Evolutionary conservation across 2,888 invertebrate genomes (phyloP).

Genomic region (Andrena minutula): DNA sequence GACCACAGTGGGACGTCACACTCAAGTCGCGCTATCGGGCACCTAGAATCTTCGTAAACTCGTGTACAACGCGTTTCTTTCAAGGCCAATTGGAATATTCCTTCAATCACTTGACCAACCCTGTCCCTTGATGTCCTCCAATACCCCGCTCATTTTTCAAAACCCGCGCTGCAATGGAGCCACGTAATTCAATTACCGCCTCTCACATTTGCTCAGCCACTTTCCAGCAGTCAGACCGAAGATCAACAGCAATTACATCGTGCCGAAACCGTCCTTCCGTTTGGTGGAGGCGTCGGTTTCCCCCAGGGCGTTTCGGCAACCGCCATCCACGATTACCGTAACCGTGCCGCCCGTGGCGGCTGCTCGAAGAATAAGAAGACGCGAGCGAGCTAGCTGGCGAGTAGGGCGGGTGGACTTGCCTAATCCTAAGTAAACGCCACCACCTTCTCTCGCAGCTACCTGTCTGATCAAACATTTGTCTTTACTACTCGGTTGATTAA

Average conservation of each 20-base stretch:
- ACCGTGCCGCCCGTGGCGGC: slow-evolving; percentile 6
- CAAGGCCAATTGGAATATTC: neutral
- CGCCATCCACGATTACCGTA: slow-evolving; percentile 18
- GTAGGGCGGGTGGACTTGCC: slow-evolving; percentile 60
- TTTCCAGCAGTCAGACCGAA: neutral
- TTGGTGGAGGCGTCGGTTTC: neutral
- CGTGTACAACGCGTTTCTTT: too few species aligned
- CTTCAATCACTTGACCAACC: neutral
- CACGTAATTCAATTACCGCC: neutral
- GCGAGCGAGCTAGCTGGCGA: slow-evolving; percentile 2
- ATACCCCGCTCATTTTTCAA: neutral
- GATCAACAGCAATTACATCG: slow-evolving; percentile 13
- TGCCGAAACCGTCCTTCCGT: neutral
- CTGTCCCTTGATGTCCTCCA: neutral
- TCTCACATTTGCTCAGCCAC: neutral
- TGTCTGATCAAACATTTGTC: slow-evolving; percentile 84
- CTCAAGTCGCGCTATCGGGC: too few species aligned
- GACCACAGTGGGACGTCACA: too few species aligned
- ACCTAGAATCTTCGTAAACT: too few species aligned
- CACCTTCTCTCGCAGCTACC: slow-evolving; percentile 69
- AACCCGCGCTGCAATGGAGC: neutral
- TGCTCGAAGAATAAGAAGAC: slow-evolving; percentile 52
- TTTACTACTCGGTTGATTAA: slow-evolving; percentile 83
- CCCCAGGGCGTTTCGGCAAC: neutral
- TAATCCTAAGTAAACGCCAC: slow-evolving; percentile 80